Base-by-base conservation (phyloP, 2,113 vertebrate species). In the Rhinoptilus africanus region DNA sequence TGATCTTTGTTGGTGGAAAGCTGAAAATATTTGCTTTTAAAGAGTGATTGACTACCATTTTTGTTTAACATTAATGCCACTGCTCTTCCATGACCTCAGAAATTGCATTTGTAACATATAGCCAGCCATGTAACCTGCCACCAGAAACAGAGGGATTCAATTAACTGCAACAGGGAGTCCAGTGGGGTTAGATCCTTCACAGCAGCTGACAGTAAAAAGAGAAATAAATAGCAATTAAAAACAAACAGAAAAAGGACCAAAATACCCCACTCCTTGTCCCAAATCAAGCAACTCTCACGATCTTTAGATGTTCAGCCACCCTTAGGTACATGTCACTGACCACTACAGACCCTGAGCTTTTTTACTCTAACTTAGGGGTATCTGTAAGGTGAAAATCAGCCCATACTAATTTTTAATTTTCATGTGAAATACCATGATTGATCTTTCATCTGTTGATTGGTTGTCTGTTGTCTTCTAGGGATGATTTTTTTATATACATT, bases 1-100 rank as follows among this genome's bases (percentile, higher is more conserved):
- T 96, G 73, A 92, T 92, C 93, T 97, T 96, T 57, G 75, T 60
- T 96, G 83, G 77, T 94, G 85, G 91, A 43, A 50, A 96, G 60
- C 73, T 95, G 82, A 95, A 96, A 96, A 76, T 16, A 18, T 53
- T 89, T 87, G 35, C 54, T 94, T 83, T 73, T 64, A 53, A 77
- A 93, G 8, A 69, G n/a, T 64, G 41, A 57, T 67, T 89, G 93
- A 92, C 27, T 66, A 91, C 72, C 35, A 17, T 78, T 91, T 94
- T 56, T 76, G 32, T 76, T 94, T 84, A 76, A 50, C 4, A 22
- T 50, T 66, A 75, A 63, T 35, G 41, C 3, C 9, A 54, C 21
- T 71, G 39, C 53, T 71, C 27, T 81, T 75, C 41, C 69, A 45
- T 35, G 47, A 83, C 79, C 37, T 69, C 69, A 51, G 68, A 81